A percentile compares a stretch with the other conserved stretches of the same genome.
phyloP scores from a whole-genome alignment of 2,113 vertebrate species.

The Brienomyrus longianalis region DNA sequence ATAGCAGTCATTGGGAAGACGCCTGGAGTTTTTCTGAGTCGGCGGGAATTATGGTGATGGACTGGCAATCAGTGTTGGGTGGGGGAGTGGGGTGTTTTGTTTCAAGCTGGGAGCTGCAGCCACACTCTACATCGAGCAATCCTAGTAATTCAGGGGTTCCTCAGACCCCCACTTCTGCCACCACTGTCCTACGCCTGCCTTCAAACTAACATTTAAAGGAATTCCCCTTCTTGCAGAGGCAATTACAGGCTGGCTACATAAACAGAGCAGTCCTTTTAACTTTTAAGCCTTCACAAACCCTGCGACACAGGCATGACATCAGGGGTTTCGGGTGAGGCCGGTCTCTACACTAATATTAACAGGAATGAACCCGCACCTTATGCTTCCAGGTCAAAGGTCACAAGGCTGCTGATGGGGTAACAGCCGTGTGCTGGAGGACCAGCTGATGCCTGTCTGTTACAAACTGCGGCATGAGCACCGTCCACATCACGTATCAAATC shows the following conservation, averaged over 20 bases:
- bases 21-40: not conserved
- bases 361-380: not conserved
- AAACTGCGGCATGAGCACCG: not conserved
- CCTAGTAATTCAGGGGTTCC: conserved; percentile 48
- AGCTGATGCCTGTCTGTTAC: not conserved
- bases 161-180: conserved; percentile 35
- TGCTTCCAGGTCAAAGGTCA: not conserved
- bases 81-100: conserved; percentile 54
- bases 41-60: conserved; percentile 32
- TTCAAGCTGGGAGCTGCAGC: conserved; percentile 56
- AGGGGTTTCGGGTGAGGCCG: conserved; percentile 37
- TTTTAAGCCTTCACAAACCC: conserved; percentile 29
- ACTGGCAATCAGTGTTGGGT: conserved; percentile 41
- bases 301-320: conserved; percentile 39
- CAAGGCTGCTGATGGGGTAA: not conserved
- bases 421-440: not conserved
- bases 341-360: conserved; percentile 2
- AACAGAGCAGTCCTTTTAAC: conserved; percentile 33
- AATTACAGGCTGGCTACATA: conserved; percentile 49
- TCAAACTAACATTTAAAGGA: conserved; percentile 31
- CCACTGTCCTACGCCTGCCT: not conserved
- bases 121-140: conserved; percentile 43
- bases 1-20: not conserved
- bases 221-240: conserved; percentile 50
- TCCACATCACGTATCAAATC: not conserved